Base-by-base conservation (phyloP, 2,113 vertebrate genomes). In the Camelus dromedarius region DNA sequence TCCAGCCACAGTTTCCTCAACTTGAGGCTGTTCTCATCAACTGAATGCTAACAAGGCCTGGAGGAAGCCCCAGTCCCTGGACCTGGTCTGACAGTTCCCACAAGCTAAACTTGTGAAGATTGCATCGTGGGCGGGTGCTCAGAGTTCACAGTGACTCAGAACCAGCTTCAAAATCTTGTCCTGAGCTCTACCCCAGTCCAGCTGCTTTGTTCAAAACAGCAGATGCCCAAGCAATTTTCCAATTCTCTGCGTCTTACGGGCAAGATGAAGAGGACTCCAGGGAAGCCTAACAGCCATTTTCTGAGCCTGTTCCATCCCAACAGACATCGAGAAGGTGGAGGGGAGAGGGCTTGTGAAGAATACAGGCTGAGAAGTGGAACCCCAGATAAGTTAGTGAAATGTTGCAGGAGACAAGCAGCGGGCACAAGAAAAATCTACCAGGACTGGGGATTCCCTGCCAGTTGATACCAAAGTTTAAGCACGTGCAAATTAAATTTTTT, bases 1-100 rank as follows among this genome's bases (percentile, higher is more conserved):
- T 70, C 88, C 67, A 54, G 96, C 97, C 97, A 95, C 97, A 97
- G 0, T 97, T 97, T 98, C 96, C 97, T 98, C 93, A 82, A 22
- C 80, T 85, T 13, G 35, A 73, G n/a, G 69, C 89, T 95, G 77
- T 83, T 85, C 69, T 85, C 35, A 22, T 90, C 76, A 80, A 66
- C 81, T 93, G 84, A 58, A 32, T 19, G 19, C 81, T 56, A 48
- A 76, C 84, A 77, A 84, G 93, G 56, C 50, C 2, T 81, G 32
- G 69, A 95, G 62, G 88, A 96, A 94, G 79, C 70, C 94, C 48
- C 80, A 64, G 92, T 6, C 75, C 28, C 75, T 77, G 26, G 69
- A 69, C 58, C 22, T 38, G 38, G 42, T 35, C 92, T 79, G 18
- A 85, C 4, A 22, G 70, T 81, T 94, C 70, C 52, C 75, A 87